Conservation (phyloP, 1,140 invertebrate species). For the Pteromalus puparum region DNA sequence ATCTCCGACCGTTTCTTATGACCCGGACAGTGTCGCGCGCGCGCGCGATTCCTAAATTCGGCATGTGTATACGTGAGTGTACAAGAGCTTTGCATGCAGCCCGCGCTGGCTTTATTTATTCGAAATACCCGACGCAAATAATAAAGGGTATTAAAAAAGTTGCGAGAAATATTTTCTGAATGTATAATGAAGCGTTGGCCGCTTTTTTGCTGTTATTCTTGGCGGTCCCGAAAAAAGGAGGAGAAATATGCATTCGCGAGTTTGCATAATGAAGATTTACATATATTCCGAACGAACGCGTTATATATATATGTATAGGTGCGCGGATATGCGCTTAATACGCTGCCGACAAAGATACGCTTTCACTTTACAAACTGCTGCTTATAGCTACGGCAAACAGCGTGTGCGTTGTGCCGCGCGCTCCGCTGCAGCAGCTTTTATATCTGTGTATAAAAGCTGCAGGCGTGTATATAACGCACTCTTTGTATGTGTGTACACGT, state of each 20-base stretch:
- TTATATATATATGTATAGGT: no score
- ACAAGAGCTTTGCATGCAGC: not conserved
- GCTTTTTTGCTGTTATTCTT: not conserved
- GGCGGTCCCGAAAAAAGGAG: not conserved
- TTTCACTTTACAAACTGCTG: not conserved
- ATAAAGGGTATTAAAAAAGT: not conserved
- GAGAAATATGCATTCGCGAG: constrained; percentile 5
- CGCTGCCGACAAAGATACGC: not conserved
- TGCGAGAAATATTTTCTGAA: not conserved
- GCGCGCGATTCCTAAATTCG: constrained; percentile 25
- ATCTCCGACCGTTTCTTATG: not conserved
- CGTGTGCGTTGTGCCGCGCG: no score
- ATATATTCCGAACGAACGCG: not conserved
- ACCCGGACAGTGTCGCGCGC: not conserved
- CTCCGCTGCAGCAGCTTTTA: no score
- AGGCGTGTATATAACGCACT: no score
- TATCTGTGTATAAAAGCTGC: no score
- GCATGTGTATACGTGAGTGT: not conserved
- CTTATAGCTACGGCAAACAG: not conserved
- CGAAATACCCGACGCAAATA: not conserved
- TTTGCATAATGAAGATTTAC: constrained; percentile 13
- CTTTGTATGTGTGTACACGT: no score
- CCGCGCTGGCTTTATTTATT: not conserved
- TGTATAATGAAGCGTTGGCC: not conserved
- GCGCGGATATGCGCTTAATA: not conserved